phyloP scores from a whole-genome alignment of 2,797 vertebrate genomes.

The Hippocampus kuda region DNA sequence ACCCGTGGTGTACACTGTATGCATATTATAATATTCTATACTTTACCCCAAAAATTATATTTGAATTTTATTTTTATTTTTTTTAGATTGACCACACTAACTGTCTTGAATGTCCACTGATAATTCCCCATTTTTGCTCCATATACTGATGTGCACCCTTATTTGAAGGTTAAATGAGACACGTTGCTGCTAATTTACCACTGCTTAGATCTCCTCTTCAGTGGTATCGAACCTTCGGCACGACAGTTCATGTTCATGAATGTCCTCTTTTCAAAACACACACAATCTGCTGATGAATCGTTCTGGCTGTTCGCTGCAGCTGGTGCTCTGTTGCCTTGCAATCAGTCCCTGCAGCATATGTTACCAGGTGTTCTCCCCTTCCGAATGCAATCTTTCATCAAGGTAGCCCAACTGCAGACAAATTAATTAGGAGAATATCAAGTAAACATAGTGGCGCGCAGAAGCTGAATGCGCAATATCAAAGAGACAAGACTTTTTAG shows the following conservation, averaged over 20 bases:
- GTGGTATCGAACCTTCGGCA: background rate
- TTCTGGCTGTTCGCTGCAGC: constrained; percentile 50
- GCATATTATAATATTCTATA: too few species aligned
- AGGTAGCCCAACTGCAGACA: constrained; percentile 55
- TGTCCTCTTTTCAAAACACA: constrained; percentile 20
- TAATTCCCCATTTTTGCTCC: too few species aligned
- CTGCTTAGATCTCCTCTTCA: background rate
- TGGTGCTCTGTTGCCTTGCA: constrained; percentile 50
- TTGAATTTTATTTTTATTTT: too few species aligned
- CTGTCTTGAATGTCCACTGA: too few species aligned
- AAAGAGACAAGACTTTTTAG: constrained; percentile 53
- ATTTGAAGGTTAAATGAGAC: background rate
- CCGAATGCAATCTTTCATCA: constrained; percentile 56
- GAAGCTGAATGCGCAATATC: constrained; percentile 48
- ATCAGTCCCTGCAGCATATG: constrained; percentile 63
- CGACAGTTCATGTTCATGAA: background rate
- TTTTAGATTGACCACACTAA: too few species aligned
- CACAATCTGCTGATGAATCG: constrained; percentile 55
- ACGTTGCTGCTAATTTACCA: background rate
- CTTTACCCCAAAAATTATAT: too few species aligned
- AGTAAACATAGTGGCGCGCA: constrained; percentile 46
- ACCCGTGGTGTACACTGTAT: too few species aligned
- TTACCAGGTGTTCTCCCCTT: constrained; percentile 62
- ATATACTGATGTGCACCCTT: background rate
- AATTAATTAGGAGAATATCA: constrained; percentile 58